Percentiles rank a stretch among this genome's conserved stretches.
These are phyloP conservation scores for Cochlearius cochlearius DNA, from an alignment of 2,113 vertebrate genomes.

Conservation along the genomic window DNA sequence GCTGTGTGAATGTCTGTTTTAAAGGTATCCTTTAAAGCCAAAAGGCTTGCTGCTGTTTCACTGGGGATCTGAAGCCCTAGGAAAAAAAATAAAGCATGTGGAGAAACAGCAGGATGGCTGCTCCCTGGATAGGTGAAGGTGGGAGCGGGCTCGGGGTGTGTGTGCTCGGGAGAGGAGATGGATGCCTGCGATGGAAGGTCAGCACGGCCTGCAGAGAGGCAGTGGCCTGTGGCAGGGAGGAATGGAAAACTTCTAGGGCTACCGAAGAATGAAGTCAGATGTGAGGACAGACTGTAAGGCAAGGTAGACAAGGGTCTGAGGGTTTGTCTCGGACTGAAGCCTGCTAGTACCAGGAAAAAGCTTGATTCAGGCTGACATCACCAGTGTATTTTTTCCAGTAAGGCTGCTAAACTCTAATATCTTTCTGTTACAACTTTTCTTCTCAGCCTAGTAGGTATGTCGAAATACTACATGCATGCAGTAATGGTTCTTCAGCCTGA, in stretches of 20 bases:
- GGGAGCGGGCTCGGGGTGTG: accelerated
- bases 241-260: neutral
- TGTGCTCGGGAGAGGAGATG: neutral
- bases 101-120: neutral
- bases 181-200: neutral
- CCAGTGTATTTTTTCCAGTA: neutral
- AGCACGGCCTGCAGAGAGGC: neutral
- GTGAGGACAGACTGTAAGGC: neutral
- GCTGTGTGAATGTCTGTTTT: neutral
- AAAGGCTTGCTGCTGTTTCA: neutral
- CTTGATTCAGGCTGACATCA: neutral
- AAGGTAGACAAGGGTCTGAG: neutral
- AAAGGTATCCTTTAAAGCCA: neutral
- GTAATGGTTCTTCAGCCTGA: neutral
- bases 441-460: neutral
- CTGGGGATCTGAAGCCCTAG: neutral
- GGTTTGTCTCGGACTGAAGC: neutral
- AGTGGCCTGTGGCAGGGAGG: neutral
- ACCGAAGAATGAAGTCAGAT: neutral
- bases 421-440: neutral
- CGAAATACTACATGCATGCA: neutral
- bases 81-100: neutral
- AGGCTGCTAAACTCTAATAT: neutral
- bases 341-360: neutral
- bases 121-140: neutral